These are phyloP conservation scores for human DNA, from an alignment of 2,113 vertebrate genomes.

Conservation along the genomic window GRCh38 chr16:7882001-7882500, in stretches of 20 bases:
- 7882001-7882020: background rate
- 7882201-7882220: background rate
- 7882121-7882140: too few relatives aligned
- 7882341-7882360: too few relatives aligned
- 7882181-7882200: too few relatives aligned
- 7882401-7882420: background rate
- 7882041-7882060: background rate
- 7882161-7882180: background rate
- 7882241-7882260: background rate
- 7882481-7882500: background rate
- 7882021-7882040: rapidly evolving
- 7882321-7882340: background rate
- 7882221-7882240: background rate
- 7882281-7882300: background rate
- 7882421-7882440: background rate
- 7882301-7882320: background rate
- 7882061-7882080: too few relatives aligned
- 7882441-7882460: background rate
- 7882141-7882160: background rate
- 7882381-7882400: too few relatives aligned
- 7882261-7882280: background rate
- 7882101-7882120: too few relatives aligned
- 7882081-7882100: background rate
- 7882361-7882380: background rate
- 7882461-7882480: background rate